Evolutionary conservation across 1,140 invertebrate species (phyloP), one percentile per base, ranked within the genome.

Genomic region (Neuroterus valhalla): DNA sequence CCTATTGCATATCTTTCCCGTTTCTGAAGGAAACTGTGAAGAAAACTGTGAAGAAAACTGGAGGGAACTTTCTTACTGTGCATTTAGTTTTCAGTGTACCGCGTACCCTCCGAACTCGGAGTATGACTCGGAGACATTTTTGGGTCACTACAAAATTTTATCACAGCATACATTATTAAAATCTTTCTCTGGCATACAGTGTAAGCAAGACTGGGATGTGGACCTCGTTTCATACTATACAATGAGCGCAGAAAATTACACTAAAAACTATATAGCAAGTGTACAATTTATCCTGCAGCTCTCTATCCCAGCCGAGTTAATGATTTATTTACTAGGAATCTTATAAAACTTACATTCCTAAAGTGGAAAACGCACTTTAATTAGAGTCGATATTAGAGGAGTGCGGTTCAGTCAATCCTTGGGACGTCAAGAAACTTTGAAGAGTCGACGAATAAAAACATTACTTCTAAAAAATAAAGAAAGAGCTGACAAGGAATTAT

Each of bases 81-180:
- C 15, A 14, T 55, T 31, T 55, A 55, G 26, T 31, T 55, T 55
- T 55, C 21, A 21, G 52, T 55, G 52, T 55, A 55, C 3, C 52
- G 52, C 26, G 52, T 55, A 55, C 11, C 21, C 23, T 55, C 52
- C 26, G 26, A 55, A 55, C 52, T 55, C 23, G 26, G 23, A 11
- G 52, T 21, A 26, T 55, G 26, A 55, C 52, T 55, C 23, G 26
- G 23, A 11, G 52, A 62, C 52, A 62, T 62, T 62, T 62, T 38
- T 62, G 23, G 52, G 52, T 62, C 52, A 23, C 52, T 62, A 23
- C 23, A 62, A 62, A 62, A 62, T 62, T 62, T 62, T 62, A 62
- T 62, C 52, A 62, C 52, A 31, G 52, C 52, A 62, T 62, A 62
- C 52, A 62, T 62, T 62, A 62, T 62, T 62, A 23, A 62, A 31